Evolutionary conservation across 37 sponge, comb jelly and placozoan species (phyloP).

Genomic region (Ianthella basta): DNA sequence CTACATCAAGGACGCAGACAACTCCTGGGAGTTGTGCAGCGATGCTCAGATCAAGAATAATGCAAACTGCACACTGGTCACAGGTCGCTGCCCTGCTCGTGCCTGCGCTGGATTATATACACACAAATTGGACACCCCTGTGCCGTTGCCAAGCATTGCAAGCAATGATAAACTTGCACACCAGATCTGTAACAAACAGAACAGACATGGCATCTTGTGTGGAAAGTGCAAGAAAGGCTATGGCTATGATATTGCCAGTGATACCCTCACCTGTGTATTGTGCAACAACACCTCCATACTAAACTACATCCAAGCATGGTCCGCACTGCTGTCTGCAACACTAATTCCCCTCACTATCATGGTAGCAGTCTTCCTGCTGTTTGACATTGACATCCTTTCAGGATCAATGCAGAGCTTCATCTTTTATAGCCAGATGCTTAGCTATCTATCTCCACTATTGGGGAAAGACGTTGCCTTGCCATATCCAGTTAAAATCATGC

Average conservation of each 20-base stretch:
- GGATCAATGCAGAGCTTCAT: constrained; percentile 22
- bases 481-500: not conserved
- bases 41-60: not conserved
- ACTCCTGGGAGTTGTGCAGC: not conserved
- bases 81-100: not conserved
- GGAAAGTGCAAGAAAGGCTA: constrained; percentile 10
- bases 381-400: constrained; percentile 12
- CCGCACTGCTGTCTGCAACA: not conserved
- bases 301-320: not conserved
- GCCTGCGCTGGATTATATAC: not conserved
- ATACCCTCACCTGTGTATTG: not conserved
- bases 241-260: constrained; percentile 2
- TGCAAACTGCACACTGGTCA: not conserved
- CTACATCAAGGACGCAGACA: not conserved
- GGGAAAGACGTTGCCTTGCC: not conserved
- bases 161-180: not conserved
- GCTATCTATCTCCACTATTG: not conserved
- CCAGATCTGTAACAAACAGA: not conserved
- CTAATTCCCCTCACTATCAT: not conserved
- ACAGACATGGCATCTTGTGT: constrained; percentile 3
- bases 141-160: not conserved
- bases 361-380: constrained; percentile 6
- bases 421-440: not conserved
- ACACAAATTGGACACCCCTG: not conserved
- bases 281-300: not conserved